These are phyloP conservation scores for Chaetodon trifasciatus DNA, from an alignment of 2,797 vertebrate species.

Conservation along the genomic window DNA sequence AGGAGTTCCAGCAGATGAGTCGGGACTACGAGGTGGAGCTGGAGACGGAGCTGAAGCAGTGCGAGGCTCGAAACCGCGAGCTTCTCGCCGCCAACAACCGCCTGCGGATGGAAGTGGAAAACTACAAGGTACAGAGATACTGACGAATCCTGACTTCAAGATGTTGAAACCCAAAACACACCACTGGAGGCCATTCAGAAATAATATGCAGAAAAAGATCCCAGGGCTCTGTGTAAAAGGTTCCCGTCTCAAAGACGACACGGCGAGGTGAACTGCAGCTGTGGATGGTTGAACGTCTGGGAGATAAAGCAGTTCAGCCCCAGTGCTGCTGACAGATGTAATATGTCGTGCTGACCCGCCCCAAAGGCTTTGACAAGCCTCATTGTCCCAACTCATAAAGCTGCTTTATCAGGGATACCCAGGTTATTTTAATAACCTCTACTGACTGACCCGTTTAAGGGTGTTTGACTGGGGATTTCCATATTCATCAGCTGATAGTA, in stretches of 20 bases:
- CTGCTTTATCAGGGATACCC: background rate
- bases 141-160: background rate
- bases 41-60: slow-evolving; percentile 94
- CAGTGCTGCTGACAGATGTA: background rate
- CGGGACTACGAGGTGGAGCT: slow-evolving; percentile 95
- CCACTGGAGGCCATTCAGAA: background rate
- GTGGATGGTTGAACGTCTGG: too few relatives aligned
- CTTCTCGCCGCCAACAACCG: slow-evolving; percentile 90
- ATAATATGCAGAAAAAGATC: too few relatives aligned
- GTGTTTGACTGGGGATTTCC: slow-evolving; percentile 48
- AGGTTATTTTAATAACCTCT: slow-evolving; percentile 8
- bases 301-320: background rate
- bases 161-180: background rate
- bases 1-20: slow-evolving; percentile 97
- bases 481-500: slow-evolving; percentile 60
- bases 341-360: background rate
- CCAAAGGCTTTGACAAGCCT: background rate
- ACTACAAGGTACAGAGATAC: slow-evolving; percentile 86
- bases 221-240: too few relatives aligned
- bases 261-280: background rate
- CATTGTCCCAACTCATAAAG: background rate
- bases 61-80: slow-evolving; percentile 91
- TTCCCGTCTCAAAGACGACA: background rate
- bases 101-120: slow-evolving; percentile 91
- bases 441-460: background rate